phyloP scores from a whole-genome alignment of 1,140 invertebrate species.

The Venustaconcha ellipsiformis region DNA sequence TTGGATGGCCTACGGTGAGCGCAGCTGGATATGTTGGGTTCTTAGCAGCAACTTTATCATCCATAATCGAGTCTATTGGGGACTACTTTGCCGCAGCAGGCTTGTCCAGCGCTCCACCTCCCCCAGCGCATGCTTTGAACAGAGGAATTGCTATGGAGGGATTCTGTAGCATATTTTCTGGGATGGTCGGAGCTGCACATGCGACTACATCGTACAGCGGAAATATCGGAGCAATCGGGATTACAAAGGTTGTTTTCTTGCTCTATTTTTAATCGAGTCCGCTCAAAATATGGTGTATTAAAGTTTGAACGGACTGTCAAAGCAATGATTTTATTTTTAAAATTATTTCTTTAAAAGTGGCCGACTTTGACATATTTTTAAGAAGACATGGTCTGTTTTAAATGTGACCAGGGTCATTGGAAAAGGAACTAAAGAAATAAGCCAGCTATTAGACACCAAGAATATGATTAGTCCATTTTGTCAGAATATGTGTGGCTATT shows the following conservation, averaged over 20 bases:
- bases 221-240: constrained; percentile 87
- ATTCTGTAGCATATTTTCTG: constrained; percentile 75
- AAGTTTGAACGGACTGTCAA: not conserved
- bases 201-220: constrained; percentile 87
- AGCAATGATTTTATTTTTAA: not conserved
- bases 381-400: too few relatives aligned
- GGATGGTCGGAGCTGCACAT: constrained; percentile 84
- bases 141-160: constrained; percentile 21
- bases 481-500: too few relatives aligned
- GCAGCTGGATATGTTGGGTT: constrained; percentile 29
- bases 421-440: too few relatives aligned
- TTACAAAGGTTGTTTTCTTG: constrained; percentile 66
- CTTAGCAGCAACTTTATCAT: constrained; percentile 36
- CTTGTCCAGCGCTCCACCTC: constrained; percentile 20
- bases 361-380: not conserved
- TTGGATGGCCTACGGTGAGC: constrained; percentile 33
- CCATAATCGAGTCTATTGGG: constrained; percentile 51
- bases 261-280: not conserved
- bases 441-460: too few relatives aligned
- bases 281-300: not conserved
- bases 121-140: constrained; percentile 29
- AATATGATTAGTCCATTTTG: too few relatives aligned
- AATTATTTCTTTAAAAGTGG: not conserved
- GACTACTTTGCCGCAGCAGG: constrained; percentile 44
- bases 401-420: too few relatives aligned